Percentiles rank a stretch among this genome's conserved stretches.
phyloP scores from a whole-genome alignment of 1,140 invertebrate genomes.

The Heliothis subflexa region DNA sequence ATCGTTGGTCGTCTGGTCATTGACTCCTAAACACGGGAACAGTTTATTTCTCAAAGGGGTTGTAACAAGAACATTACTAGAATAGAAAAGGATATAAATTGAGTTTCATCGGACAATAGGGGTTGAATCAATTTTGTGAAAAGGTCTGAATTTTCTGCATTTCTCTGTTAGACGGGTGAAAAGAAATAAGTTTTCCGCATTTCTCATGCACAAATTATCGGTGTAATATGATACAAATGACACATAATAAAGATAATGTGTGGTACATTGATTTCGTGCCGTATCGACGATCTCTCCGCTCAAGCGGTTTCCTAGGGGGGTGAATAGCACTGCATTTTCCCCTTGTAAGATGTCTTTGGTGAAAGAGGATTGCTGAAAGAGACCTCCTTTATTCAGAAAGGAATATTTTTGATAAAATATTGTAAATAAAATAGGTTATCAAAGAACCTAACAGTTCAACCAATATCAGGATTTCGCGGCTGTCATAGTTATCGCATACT shows the following conservation, averaged over 20 bases:
- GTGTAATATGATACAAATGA: constrained; percentile 15
- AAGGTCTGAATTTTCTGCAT: too few species aligned
- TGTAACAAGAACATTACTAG: neutral
- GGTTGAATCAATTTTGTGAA: too few species aligned
- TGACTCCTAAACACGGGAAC: constrained; percentile 8
- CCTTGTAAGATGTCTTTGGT: too few species aligned
- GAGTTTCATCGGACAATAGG: neutral
- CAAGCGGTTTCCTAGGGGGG: neutral
- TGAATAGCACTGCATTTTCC: too few species aligned
- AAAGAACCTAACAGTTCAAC: too few species aligned
- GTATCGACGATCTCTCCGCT: constrained; percentile 22
- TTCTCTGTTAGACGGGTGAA: too few species aligned
- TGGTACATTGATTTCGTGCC: constrained; percentile 16
- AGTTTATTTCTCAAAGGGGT: neutral
- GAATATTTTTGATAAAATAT: too few species aligned
- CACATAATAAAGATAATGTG: constrained; percentile 11
- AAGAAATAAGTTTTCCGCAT: neutral
- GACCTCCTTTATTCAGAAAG: too few species aligned
- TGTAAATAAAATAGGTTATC: too few species aligned
- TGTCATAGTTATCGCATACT: too few species aligned
- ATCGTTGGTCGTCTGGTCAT: neutral
- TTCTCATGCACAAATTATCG: neutral
- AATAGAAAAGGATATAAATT: neutral
- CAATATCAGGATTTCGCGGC: too few species aligned
- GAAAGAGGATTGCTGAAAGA: too few species aligned